These are phyloP conservation scores for Bellardia pandia DNA, from an alignment of 2,888 invertebrate species.

Conservation along the genomic window DNA sequence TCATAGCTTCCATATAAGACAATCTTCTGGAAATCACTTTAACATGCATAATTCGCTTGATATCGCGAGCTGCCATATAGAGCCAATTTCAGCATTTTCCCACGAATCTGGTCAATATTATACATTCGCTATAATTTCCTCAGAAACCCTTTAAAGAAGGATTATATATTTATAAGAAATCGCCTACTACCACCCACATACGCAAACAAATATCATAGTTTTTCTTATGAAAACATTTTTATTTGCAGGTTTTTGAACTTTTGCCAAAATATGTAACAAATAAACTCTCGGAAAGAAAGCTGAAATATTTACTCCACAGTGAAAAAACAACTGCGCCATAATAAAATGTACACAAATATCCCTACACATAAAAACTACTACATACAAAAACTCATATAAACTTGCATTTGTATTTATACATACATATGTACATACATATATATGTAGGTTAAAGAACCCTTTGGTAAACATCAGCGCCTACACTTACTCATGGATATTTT, in stretches of 20 bases:
- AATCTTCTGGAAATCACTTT: too few relatives aligned
- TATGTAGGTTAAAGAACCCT: slow-evolving; percentile 54
- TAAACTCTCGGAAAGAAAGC: slow-evolving; percentile 27
- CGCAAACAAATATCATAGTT: not conserved
- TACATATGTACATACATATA: not conserved
- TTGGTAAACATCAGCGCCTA: slow-evolving; percentile 54
- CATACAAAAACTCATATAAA: too few relatives aligned
- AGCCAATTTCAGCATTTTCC: too few relatives aligned
- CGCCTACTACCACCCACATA: not conserved
- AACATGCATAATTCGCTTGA: too few relatives aligned
- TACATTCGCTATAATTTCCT: too few relatives aligned
- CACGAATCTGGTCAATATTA: too few relatives aligned
- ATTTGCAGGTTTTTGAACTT: slow-evolving; percentile 63
- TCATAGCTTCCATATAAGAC: too few relatives aligned
- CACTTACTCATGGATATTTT: slow-evolving; percentile 27
- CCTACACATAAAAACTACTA: not conserved
- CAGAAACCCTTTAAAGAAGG: too few relatives aligned
- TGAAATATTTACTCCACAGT: slow-evolving; percentile 13
- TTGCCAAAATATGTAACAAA: slow-evolving; percentile 54
- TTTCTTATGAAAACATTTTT: slow-evolving; percentile 14
- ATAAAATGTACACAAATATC: slow-evolving; percentile 8
- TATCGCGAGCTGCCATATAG: too few relatives aligned
- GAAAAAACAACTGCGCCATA: slow-evolving; percentile 8
- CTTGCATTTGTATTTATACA: not conserved
- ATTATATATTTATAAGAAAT: not conserved